A percentile compares a stretch with the other conserved stretches of the same genome.
phyloP scores from a whole-genome alignment of 2,888 invertebrate species.

The Archips xylosteana region DNA sequence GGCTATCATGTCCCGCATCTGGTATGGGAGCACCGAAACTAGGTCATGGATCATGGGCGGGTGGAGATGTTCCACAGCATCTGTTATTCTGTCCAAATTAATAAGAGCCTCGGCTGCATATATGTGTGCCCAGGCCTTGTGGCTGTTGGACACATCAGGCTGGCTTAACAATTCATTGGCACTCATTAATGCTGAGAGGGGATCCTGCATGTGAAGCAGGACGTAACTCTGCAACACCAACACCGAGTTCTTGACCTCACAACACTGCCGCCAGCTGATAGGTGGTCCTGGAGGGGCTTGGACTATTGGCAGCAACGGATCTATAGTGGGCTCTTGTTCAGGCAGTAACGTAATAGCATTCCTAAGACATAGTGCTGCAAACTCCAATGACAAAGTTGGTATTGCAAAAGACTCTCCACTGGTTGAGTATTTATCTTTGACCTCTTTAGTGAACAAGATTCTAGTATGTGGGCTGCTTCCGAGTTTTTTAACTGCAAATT shows the following conservation, averaged over 20 bases:
- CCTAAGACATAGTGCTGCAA: constrained; percentile 94
- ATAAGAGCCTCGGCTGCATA: constrained; percentile 96
- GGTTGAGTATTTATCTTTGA: constrained; percentile 73
- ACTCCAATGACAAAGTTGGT: constrained; percentile 95
- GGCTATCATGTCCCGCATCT: constrained; percentile 78
- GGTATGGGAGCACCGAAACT: constrained; percentile 74
- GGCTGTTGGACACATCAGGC: constrained; percentile 83
- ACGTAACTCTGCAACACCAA: constrained; percentile 94
- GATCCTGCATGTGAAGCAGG: constrained; percentile 93
- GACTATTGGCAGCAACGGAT: constrained; percentile 64
- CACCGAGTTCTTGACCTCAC: constrained; percentile 87
- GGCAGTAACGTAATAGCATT: constrained; percentile 92
- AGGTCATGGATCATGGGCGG: constrained; percentile 88
- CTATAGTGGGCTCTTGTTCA: constrained; percentile 76
- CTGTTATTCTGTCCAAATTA: constrained; percentile 91
- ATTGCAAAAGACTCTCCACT: constrained; percentile 92
- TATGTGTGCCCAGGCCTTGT: constrained; percentile 93
- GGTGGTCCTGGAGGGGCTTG: constrained; percentile 88
- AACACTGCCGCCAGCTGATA: constrained; percentile 86
- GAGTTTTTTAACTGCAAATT: constrained; percentile 75
- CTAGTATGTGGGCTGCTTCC: constrained; percentile 79
- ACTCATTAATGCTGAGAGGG: constrained; percentile 91
- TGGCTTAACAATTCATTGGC: constrained; percentile 90
- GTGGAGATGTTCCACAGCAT: constrained; percentile 94
- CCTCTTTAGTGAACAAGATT: constrained; percentile 70